Percentiles rank a stretch among this genome's conserved stretches.
These are phyloP conservation scores for Corvus hawaiiensis DNA, from an alignment of 2,113 vertebrate genomes.

Conservation along the genomic window DNA sequence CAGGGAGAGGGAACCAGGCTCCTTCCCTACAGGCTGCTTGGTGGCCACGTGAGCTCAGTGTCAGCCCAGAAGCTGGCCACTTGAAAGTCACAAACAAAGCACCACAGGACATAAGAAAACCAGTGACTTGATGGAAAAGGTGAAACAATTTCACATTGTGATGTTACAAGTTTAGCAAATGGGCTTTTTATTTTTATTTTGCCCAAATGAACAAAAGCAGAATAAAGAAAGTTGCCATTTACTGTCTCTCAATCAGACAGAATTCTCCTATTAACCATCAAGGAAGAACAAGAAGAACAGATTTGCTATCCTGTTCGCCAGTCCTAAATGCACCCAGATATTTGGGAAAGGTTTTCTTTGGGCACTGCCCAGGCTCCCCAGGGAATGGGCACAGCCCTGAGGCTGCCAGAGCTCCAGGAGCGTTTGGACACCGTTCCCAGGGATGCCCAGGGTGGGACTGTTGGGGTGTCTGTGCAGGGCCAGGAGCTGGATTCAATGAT, in stretches of 20 bases:
- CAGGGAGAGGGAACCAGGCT: background rate
- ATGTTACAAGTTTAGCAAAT: background rate
- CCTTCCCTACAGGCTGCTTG: background rate
- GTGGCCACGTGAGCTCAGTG: fast-evolving
- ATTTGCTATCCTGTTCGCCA: background rate
- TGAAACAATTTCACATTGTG: background rate
- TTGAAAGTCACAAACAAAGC: background rate
- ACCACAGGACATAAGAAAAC: background rate
- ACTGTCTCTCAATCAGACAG: background rate
- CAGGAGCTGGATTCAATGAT: background rate
- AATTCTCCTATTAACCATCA: background rate
- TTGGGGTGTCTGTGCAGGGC: background rate
- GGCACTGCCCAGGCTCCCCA: background rate
- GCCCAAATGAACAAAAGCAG: background rate
- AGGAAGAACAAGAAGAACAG: background rate
- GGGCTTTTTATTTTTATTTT: background rate
- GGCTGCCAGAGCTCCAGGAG: background rate
- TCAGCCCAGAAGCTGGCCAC: background rate
- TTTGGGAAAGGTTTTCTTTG: background rate
- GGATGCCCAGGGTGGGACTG: background rate
- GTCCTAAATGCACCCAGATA: no score
- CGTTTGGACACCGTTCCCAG: fast-evolving
- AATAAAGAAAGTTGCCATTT: background rate
- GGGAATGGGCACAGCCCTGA: fast-evolving
- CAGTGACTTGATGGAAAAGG: background rate